Base-by-base conservation (phyloP, 2,888 invertebrate species). In the Sclerodermus sp. region DNA sequence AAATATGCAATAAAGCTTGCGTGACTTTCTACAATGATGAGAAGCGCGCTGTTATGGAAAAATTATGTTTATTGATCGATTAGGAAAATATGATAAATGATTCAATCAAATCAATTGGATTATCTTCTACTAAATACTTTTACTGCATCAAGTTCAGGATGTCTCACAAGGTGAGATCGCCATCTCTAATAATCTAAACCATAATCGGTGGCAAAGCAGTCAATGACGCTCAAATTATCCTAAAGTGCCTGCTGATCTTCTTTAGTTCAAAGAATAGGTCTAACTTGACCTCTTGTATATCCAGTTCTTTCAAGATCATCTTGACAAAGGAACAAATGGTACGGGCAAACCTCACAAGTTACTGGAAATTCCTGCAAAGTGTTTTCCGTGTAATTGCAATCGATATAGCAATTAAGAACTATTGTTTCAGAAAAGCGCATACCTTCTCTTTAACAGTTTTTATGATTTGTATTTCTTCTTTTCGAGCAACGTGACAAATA, bases 181-280 rank as follows among this genome's bases (percentile, higher is more conserved):
- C n/a, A n/a, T n/a, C n/a, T n/a, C n/a, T n/a, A n/a, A n/a, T n/a
- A n/a, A n/a, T n/a, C n/a, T n/a, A 32, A 1, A 83, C 84, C 98
- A 79, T 99, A 99, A 79, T 99, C 99, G 0, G 99, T 98, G 5
- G 98, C 98, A 81, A 99, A 98, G 51, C 96, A 89, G 81, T 99
- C 99, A 64, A 99, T 98, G 9, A 91, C 82, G 63, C 93, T 89
- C 71, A 99, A 80, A 79, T 99, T 96, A 63, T 95, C 96, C 99
- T 99, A 99, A 13, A 99, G 82, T 8, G 96, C 96, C 64, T 94
- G 87, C 71, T 94, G 94, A 78, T 99, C 99, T 74, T 95, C 94
- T 13, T 86, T 85, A 0, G 88, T 86, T 45, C 89, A 91, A 8
- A 99, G 80, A 34, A 87, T 81, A 0, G 98, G 98, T 1, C 93